Base-by-base conservation (phyloP, 1,140 invertebrate genomes). In the Teleopsis dalmanni region DNA sequence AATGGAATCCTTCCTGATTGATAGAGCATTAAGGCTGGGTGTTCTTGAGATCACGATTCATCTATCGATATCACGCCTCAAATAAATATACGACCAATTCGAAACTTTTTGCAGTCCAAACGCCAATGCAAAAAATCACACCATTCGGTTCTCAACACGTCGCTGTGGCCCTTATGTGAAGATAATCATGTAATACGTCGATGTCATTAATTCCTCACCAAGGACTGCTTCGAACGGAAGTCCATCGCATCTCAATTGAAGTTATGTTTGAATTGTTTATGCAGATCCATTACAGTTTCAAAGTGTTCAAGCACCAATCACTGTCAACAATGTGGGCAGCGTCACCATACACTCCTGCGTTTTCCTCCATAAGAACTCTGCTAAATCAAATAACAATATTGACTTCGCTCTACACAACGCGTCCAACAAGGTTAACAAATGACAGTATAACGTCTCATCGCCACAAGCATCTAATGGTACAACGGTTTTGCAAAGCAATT, bases 241-340 rank as follows among this genome's bases (percentile, higher is more conserved):
- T 23, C 21, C 6, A 27, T 42, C 22, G 40, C 23, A 10, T 13
- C 13, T 19, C 23, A 42, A 19, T 3, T 13, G 13, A 42, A 42
- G 13, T 13, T 27, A n/a, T 25, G 38, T 14, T 9, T 23, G 22
- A 42, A 42, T 27, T 42, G 40, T n/a, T 19, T 42, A 13, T n/a
- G 40, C 21, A 25, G 7, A 18, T 25, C 40, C 4, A 21, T 25
- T 25, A 11, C 22, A 23, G n/a, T 26, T 13, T 4, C 22, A 7
- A 22, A 42, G 13, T 42, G 40, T 27, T 13, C 40, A 8, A 42
- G 40, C 40, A 42, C 4, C n/a, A 42, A 42, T 13, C 23, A 42
- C 18, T 42, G 40, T 18, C 25, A 25, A 26, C 40, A 42, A 13
- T 42, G 40, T 26, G 40, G 40, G 9, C 40, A 42, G 26, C 22